Percentiles rank a stretch among this genome's conserved stretches.
Conservation (phyloP, 2,797 vertebrate genomes). For the Myiothlypis chrysogaster region DNA sequence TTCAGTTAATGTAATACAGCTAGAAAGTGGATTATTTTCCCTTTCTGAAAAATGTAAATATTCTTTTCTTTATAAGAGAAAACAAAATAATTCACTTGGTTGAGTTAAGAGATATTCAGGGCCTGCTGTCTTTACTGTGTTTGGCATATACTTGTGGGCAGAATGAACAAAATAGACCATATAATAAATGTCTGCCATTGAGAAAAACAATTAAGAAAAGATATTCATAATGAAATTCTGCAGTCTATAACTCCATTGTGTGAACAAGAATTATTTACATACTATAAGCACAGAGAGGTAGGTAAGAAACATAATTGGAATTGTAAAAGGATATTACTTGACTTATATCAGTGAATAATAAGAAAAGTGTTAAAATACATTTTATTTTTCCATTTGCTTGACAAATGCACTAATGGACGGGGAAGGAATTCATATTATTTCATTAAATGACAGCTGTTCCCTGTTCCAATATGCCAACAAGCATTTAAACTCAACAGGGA, state of each 20-base stretch:
- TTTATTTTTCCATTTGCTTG: not conserved
- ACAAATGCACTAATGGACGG: not conserved
- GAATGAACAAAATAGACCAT: not conserved
- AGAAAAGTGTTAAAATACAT: not conserved
- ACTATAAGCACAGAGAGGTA: not conserved
- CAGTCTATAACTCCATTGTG: not conserved
- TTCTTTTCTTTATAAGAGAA: not conserved
- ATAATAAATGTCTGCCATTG: not conserved
- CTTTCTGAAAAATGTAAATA: not conserved
- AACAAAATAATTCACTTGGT: not conserved
- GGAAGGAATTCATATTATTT: not conserved
- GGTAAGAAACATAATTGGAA: not conserved
- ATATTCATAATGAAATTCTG: not conserved
- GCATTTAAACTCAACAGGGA: not conserved
- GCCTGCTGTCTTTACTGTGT: not conserved
- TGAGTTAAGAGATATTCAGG: not conserved
- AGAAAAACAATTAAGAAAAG: not conserved
- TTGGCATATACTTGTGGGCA: not conserved
- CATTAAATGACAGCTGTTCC: not conserved
- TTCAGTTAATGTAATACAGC: not conserved
- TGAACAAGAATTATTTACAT: not conserved
- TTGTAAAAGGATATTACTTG: not conserved
- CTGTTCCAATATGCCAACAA: not conserved
- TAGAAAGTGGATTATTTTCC: not conserved
- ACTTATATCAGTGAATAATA: not conserved